phyloP scores from a whole-genome alignment of 2,888 invertebrate genomes.

The Synergus japonicus region DNA sequence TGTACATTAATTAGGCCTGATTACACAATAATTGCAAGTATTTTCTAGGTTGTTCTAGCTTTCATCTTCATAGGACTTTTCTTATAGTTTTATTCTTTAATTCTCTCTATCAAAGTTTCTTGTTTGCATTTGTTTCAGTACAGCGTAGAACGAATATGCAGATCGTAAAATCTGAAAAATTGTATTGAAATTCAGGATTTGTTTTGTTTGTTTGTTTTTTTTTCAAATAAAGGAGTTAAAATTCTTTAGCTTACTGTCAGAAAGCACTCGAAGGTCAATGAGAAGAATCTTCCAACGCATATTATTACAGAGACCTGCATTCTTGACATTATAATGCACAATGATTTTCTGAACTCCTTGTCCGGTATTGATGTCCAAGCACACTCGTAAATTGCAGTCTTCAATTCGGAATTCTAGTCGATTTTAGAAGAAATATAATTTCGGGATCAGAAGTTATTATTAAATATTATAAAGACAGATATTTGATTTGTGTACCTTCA shows the following conservation, averaged over 20 bases:
- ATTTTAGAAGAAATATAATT: background rate
- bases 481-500: background rate
- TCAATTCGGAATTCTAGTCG: background rate
- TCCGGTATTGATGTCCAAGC: conserved; percentile 12
- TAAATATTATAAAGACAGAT: background rate
- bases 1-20: background rate
- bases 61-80: too few species aligned
- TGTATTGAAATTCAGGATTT: too few species aligned
- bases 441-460: background rate
- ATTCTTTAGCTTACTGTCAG: background rate
- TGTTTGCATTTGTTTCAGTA: conserved; percentile 2
- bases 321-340: conserved; percentile 16
- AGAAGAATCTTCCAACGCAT: background rate
- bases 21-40: background rate
- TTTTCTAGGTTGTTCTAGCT: too few species aligned
- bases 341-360: background rate
- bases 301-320: background rate
- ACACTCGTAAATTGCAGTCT: conserved; percentile 17
- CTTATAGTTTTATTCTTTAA: too few species aligned
- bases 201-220: background rate
- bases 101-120: too few species aligned
- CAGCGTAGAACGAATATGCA: conserved; percentile 5
- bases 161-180: background rate
- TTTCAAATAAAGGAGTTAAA: background rate
- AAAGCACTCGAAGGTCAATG: background rate